Conservation (phyloP, 2,888 invertebrate genomes). For the Callyntrura sp. region DNA sequence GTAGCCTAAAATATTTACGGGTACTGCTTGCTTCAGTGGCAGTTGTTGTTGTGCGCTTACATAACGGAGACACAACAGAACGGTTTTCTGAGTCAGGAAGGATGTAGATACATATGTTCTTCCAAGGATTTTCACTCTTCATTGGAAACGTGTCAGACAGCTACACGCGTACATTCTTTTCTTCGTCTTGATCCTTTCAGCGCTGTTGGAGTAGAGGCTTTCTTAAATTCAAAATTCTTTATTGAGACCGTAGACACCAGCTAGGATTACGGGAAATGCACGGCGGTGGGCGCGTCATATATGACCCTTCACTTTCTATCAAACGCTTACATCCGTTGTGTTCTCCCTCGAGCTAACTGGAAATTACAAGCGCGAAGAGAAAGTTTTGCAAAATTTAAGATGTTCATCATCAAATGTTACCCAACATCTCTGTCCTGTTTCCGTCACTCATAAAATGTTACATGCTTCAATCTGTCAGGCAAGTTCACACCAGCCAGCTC, state of each 20-base stretch:
- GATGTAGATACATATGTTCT: background rate
- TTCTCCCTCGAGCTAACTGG: background rate
- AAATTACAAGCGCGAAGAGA: background rate
- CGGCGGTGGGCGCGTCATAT: background rate
- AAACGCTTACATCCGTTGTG: background rate
- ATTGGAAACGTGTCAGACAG: background rate
- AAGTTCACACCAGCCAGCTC: too few species aligned
- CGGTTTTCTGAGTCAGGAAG: too few species aligned
- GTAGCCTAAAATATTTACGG: background rate
- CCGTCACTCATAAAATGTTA: background rate
- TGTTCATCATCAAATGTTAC: background rate
- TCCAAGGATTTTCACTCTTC: background rate
- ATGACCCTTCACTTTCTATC: constrained; percentile 12
- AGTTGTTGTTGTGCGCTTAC: too few species aligned
- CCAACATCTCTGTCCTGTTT: background rate
- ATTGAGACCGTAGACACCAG: background rate
- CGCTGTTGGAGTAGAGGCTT: background rate
- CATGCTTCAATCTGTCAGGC: too few species aligned
- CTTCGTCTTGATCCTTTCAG: background rate
- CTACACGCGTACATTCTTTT: background rate
- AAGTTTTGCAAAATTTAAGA: background rate
- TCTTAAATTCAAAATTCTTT: background rate
- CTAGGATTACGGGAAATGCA: constrained; percentile 44
- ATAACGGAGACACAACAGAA: too few species aligned
- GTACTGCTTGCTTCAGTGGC: too few species aligned